Conservation (phyloP, 2,797 vertebrate genomes). For the Pseudochirops cupreus region DNA sequence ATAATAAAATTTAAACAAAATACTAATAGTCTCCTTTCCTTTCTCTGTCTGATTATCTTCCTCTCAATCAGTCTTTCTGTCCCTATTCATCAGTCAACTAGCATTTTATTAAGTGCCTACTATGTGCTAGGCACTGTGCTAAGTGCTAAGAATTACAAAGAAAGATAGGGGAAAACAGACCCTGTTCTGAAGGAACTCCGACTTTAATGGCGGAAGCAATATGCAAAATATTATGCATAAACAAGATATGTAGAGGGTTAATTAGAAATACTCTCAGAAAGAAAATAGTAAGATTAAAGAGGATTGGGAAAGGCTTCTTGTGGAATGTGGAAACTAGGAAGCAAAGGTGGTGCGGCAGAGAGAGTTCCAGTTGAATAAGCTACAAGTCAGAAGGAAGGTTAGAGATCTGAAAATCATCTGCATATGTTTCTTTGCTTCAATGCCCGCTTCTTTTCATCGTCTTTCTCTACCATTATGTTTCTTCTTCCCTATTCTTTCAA, state of each 20-base stretch:
- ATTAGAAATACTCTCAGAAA: neutral
- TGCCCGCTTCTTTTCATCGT: neutral
- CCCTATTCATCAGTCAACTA: neutral
- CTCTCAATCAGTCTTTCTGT: neutral
- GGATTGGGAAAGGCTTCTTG: neutral
- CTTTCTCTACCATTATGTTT: neutral
- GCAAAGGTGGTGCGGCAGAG: neutral
- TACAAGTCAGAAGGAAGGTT: neutral
- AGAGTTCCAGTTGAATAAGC: neutral
- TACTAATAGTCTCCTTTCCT: too few species aligned
- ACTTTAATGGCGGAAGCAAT: neutral
- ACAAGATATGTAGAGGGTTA: too few species aligned
- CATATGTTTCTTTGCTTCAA: neutral
- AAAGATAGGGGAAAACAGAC: neutral
- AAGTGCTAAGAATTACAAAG: neutral
- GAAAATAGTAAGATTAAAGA: neutral
- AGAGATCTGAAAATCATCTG: neutral
- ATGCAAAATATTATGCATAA: neutral
- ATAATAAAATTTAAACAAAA: too few species aligned
- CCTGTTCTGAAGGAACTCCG: neutral
- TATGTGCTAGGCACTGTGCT: neutral
- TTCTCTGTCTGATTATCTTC: neutral
- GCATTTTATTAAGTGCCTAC: neutral
- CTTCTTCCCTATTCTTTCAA: neutral
- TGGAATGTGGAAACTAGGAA: neutral